A percentile compares a stretch with the other conserved stretches of the same genome.
These are phyloP conservation scores for Cavia aperea DNA, from an alignment of 2,113 vertebrate genomes.

Conservation along the genomic window DNA sequence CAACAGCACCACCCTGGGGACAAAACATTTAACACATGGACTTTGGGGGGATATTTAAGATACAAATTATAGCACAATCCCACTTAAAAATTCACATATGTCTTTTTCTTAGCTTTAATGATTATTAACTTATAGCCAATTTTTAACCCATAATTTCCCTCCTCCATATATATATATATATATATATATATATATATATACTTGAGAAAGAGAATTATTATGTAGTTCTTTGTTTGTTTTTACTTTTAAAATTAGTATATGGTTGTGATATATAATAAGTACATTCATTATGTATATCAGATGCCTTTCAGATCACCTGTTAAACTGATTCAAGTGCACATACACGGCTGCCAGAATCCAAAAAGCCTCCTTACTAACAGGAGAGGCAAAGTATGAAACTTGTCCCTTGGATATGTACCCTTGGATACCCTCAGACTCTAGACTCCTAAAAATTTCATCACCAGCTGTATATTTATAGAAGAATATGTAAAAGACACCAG, in stretches of 20 bases:
- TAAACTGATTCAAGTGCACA: neutral
- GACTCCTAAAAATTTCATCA: neutral
- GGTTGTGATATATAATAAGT: neutral
- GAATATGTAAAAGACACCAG: neutral
- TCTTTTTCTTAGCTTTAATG: too few species aligned
- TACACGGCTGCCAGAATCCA: neutral
- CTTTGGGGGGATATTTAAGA: neutral
- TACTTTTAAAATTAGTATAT: neutral
- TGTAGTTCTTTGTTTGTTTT: neutral
- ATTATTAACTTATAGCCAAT: too few species aligned
- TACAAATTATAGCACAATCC: neutral
- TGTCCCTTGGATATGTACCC: neutral
- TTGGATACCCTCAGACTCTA: neutral
- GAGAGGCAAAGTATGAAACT: neutral
- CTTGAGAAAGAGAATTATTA: neutral
- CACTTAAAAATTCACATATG: neutral
- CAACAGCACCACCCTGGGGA: too few species aligned
- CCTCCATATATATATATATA: too few species aligned
- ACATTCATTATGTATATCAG: neutral
- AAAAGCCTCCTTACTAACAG: neutral
- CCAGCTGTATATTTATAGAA: neutral
- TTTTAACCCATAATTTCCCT: too few species aligned
- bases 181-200: too few species aligned
- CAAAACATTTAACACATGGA: neutral
- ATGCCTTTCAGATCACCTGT: neutral